phyloP scores from a whole-genome alignment of 2,113 vertebrate species.

The Paracanthobrama guichenoti region DNA sequence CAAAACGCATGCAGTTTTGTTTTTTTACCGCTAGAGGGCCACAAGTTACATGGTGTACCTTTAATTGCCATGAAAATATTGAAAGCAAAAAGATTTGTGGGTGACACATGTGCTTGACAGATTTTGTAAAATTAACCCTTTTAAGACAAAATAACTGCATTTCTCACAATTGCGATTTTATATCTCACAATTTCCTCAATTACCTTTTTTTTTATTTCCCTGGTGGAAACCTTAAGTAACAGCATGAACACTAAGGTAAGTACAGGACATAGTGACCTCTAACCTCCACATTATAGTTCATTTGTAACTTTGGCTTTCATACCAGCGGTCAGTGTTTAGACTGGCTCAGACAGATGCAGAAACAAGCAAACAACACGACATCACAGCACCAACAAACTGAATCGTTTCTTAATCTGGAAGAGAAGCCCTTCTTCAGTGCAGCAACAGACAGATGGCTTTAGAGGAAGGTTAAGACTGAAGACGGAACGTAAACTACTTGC shows the following conservation, averaged over 20 bases:
- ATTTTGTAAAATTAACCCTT: background rate
- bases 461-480: slow-evolving; percentile 2
- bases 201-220: no score
- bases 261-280: background rate
- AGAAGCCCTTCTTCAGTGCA: slow-evolving; percentile 36
- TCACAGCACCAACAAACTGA: slow-evolving; percentile 9
- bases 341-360: slow-evolving; percentile 15
- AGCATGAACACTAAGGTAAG: background rate
- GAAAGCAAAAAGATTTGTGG: background rate
- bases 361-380: background rate
- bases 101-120: background rate
- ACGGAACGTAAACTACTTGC: background rate
- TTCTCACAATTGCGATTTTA: no score
- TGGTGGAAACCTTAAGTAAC: background rate
- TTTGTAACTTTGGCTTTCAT: slow-evolving; percentile 7
- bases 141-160: no score
- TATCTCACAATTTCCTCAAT: no score
- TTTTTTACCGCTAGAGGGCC: no score
- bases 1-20: no score
- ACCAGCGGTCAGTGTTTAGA: background rate
- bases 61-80: background rate
- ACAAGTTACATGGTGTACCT: no score
- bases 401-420: slow-evolving; percentile 6
- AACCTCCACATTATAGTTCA: background rate
- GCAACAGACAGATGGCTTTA: background rate